Base-by-base conservation (phyloP, 2,888 invertebrate genomes). In the Cistogaster globosa region DNA sequence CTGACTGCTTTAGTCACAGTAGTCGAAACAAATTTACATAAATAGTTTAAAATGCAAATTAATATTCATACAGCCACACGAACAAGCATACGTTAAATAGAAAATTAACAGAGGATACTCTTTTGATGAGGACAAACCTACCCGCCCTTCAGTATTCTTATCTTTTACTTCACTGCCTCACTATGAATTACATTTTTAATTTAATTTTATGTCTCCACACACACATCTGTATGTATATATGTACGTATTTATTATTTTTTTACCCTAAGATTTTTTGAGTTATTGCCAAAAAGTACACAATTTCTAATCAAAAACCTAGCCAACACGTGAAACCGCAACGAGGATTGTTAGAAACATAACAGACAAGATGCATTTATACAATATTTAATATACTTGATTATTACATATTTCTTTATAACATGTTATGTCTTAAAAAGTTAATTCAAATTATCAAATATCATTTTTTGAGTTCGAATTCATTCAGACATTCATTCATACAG, bases 191-290 rank as follows among this genome's bases (percentile, higher is more conserved):
- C 32, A 20, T 57, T n/a, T 55, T 55, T 69, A 11, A 18, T 55
- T 78, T 53, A 79, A 18, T 62, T 71, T 82, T 32, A 55, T 55
- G n/a, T 75, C 45, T 53, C 51, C 58, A 38, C 62, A 45, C 76
- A 62, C 6, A 48, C 12, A 16, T 14, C n/a, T n/a, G n/a, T n/a
- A n/a, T n/a, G n/a, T n/a, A n/a, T n/a, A 14, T 42, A 11, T 14
- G 4, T 42, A 42, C 14, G 14, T 42, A 14, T 67, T 69, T 53
- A 69, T 65, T 77, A 83, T 84, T 84, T 86, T 86, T 87, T 84
- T 84, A 83, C 69, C 80, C 84, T 80, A 81, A 74, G 80, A 84
- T 83, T 86, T 87, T 77, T 87, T 90, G 88, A 89, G 87, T 86
- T 86, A 84, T 75, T 81, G 87, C 75, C 86, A 86, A 87, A 86